Evolutionary conservation across 1,140 invertebrate species (phyloP).

Genomic region (Tenebrio molitor): DNA sequence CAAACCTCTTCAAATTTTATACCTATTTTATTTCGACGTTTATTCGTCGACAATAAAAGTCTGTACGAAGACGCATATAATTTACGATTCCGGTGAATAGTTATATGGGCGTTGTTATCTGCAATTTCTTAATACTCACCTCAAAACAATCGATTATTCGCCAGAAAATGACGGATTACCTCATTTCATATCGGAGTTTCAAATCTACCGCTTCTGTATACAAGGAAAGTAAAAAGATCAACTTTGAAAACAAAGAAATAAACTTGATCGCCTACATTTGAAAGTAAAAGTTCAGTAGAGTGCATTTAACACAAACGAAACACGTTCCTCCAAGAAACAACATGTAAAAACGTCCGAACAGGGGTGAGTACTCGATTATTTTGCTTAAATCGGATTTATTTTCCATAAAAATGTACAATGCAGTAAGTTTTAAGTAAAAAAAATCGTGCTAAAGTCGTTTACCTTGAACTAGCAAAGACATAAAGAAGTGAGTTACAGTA

Average conservation of each 20-base stretch:
- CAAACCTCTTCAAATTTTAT: no score
- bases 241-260: slow-evolving; percentile 51
- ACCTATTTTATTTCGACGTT: no score
- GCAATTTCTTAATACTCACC: slow-evolving; percentile 39
- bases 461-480: slow-evolving; percentile 59
- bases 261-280: slow-evolving; percentile 52
- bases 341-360: slow-evolving; percentile 29
- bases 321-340: slow-evolving; percentile 26
- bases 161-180: slow-evolving; percentile 37
- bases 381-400: slow-evolving; percentile 3
- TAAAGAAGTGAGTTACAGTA: slow-evolving; percentile 50
- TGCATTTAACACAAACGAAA: slow-evolving; percentile 40
- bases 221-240: slow-evolving; percentile 48
- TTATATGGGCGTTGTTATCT: slow-evolving; percentile 29
- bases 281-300: slow-evolving; percentile 51
- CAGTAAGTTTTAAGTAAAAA: slow-evolving; percentile 35
- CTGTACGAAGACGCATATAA: neutral
- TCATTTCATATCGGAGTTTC: slow-evolving; percentile 36
- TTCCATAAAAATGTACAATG: slow-evolving; percentile 5
- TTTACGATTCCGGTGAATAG: slow-evolving; percentile 13
- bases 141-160: slow-evolving; percentile 41
- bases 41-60: no score
- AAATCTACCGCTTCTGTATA: slow-evolving; percentile 37
- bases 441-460: slow-evolving; percentile 54
- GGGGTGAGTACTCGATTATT: slow-evolving; percentile 2